Conservation (phyloP, 1,140 invertebrate species). For the Drosophila paulistorum region DNA sequence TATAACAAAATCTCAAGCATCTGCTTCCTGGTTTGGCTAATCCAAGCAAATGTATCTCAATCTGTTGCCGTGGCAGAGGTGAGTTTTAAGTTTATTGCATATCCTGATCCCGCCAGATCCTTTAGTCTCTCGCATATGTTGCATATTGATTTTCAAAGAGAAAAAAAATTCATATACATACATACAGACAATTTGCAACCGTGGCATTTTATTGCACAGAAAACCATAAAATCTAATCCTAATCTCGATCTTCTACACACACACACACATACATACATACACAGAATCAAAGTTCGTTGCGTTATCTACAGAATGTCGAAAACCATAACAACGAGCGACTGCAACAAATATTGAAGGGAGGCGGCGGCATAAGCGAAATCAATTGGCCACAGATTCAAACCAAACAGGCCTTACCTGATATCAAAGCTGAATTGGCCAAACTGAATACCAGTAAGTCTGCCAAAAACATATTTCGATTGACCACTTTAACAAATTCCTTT, state of each 20-base stretch:
- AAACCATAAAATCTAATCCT: constrained; percentile 32
- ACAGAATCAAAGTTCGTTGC: constrained; percentile 62
- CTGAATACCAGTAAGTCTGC: constrained; percentile 68
- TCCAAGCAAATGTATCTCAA: neutral
- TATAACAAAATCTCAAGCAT: constrained; percentile 2
- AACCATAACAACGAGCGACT: constrained; percentile 55
- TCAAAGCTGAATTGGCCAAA: constrained; percentile 74
- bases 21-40: neutral
- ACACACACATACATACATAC: neutral
- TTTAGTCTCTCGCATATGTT: constrained; percentile 50
- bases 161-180: neutral
- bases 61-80: neutral
- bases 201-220: constrained; percentile 24
- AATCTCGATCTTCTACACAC: constrained; percentile 4
- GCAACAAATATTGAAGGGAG: constrained; percentile 76
- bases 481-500: neutral
- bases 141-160: constrained; percentile 51
- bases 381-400: constrained; percentile 59
- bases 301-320: constrained; percentile 58
- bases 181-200: constrained; percentile 18
- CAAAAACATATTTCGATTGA: neutral
- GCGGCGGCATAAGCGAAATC: constrained; percentile 41
- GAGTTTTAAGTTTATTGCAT: neutral
- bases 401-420: constrained; percentile 50
- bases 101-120: neutral